Conservation (phyloP, 1,140 invertebrate species). For the Periplaneta americana region DNA sequence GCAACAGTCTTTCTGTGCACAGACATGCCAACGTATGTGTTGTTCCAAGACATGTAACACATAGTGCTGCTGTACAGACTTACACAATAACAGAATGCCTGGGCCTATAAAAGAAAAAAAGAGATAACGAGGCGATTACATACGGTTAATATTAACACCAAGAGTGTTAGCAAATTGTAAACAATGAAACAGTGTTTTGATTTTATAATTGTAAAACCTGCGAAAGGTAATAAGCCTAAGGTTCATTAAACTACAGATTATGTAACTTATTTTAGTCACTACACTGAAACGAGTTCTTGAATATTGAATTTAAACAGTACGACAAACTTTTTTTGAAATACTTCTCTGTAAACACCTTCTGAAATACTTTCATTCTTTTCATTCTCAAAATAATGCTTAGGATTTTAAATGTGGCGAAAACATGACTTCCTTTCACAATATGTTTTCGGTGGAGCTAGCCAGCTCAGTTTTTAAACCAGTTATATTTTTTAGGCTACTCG, state of each 20-base stretch:
- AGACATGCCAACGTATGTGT: constrained; percentile 8
- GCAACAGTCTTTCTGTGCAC: constrained; percentile 2
- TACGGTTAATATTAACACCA: constrained; percentile 5
- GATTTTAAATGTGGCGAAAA: too few species aligned
- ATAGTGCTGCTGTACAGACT: constrained; percentile 14
- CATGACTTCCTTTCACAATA: too few species aligned
- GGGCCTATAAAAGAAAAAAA: constrained; percentile 21
- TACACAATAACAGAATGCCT: constrained; percentile 17
- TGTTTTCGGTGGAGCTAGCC: too few species aligned
- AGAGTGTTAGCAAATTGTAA: background rate
- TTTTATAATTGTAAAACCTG: background rate
- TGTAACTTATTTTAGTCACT: background rate
- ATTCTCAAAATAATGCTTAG: too few species aligned
- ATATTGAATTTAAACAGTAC: background rate
- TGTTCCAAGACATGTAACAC: constrained; percentile 4
- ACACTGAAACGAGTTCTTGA: background rate
- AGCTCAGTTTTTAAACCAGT: too few species aligned
- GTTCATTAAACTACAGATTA: background rate
- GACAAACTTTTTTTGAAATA: too few species aligned
- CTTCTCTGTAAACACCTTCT: too few species aligned
- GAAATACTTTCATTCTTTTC: too few species aligned
- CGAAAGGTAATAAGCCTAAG: background rate
- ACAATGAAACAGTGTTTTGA: background rate
- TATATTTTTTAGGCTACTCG: too few species aligned
- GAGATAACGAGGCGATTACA: constrained; percentile 14